phyloP scores from a whole-genome alignment of 1,140 invertebrate species.

The Scaptomyza pallida region DNA sequence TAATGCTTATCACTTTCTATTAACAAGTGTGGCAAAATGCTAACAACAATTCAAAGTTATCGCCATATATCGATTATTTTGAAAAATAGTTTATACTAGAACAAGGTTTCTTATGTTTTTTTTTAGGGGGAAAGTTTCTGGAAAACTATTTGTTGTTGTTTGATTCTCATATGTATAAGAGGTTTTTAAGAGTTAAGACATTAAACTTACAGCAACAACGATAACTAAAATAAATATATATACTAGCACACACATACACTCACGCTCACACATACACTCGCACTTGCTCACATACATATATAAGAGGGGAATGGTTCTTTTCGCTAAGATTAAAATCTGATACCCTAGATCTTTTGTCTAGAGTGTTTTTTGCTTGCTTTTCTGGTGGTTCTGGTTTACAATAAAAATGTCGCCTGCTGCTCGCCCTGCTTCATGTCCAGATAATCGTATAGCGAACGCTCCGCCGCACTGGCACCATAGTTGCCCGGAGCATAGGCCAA shows the following conservation, averaged over 20 bases:
- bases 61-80: slow-evolving; percentile 13
- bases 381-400: slow-evolving; percentile 76
- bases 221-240: slow-evolving; percentile 26
- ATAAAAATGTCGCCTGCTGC: slow-evolving; percentile 73
- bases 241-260: slow-evolving; percentile 5
- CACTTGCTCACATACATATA: slow-evolving; percentile 17
- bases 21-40: slow-evolving; percentile 48
- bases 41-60: slow-evolving; percentile 51
- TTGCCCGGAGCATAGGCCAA: slow-evolving; percentile 47
- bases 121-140: too few relatives aligned
- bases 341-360: not conserved
- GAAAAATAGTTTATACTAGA: slow-evolving; percentile 22
- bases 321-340: slow-evolving; percentile 66
- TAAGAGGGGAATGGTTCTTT: slow-evolving; percentile 20
- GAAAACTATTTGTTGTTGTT: slow-evolving; percentile 46
- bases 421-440: slow-evolving; percentile 72
- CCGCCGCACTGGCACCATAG: slow-evolving; percentile 44
- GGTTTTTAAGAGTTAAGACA: slow-evolving; percentile 20
- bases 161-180: slow-evolving; percentile 39
- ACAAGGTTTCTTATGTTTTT: too few relatives aligned
- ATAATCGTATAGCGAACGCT: slow-evolving; percentile 68
- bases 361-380: not conserved
- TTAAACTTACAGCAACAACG: slow-evolving; percentile 40
- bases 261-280: slow-evolving; percentile 6
- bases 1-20: slow-evolving; percentile 35